These are phyloP conservation scores for Pampusana beccarii DNA, from an alignment of 2,113 vertebrate species.

Conservation along the genomic window DNA sequence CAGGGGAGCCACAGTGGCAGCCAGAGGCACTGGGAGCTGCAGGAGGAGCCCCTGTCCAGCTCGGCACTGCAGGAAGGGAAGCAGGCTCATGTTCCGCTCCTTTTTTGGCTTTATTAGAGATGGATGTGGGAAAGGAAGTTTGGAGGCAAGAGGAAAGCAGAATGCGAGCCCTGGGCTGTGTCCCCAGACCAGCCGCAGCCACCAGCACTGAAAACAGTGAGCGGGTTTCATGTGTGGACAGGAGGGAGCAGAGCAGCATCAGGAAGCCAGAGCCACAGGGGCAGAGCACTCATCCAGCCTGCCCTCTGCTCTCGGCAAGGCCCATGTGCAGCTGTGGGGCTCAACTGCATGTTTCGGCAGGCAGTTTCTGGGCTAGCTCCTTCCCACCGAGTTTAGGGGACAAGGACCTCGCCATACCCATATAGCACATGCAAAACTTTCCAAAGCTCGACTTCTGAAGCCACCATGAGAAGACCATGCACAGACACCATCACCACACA, in stretches of 20 bases:
- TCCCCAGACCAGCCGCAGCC: not conserved
- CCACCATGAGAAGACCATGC: not conserved
- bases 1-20: fast-evolving
- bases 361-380: not conserved
- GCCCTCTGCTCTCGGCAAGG: not conserved
- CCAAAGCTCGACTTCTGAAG: not conserved
- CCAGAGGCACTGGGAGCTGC: fast-evolving
- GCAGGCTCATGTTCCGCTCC: fast-evolving
- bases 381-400: not conserved
- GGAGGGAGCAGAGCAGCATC: not conserved
- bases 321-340: fast-evolving
- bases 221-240: fast-evolving
- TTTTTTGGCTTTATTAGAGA: not conserved
- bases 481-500: fast-evolving
- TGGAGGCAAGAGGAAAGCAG: not conserved
- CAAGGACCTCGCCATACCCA: not conserved
- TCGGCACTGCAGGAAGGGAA: fast-evolving
- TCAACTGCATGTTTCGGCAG: not conserved
- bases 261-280: not conserved
- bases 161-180: not conserved
- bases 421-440: fast-evolving
- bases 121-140: not conserved
- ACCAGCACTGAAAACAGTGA: not conserved
- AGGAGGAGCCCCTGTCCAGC: fast-evolving
- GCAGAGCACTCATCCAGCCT: not conserved